phyloP scores from a whole-genome alignment of 2,888 invertebrate species.

The Metopia argyrocephala region DNA sequence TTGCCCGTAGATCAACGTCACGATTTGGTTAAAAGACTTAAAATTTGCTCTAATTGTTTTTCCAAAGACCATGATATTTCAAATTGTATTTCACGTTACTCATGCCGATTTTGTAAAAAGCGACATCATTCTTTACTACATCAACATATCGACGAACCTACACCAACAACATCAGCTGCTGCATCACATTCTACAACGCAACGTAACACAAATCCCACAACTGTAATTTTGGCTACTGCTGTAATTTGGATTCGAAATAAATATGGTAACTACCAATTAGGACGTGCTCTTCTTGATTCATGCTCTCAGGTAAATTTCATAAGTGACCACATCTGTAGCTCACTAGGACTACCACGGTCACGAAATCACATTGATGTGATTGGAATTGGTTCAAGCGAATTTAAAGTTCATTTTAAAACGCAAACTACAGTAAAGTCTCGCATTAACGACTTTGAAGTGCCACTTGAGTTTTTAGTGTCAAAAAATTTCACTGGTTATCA shows the following conservation, averaged over 20 bases:
- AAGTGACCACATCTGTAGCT: constrained; percentile 51
- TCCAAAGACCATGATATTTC: too few species aligned
- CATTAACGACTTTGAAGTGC: constrained; percentile 43
- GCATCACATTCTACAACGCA: not conserved
- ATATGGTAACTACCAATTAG: constrained; percentile 18
- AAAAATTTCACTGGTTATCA: constrained; percentile 38
- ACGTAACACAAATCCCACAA: not conserved
- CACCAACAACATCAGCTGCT: not conserved
- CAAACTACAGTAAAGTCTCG: constrained; percentile 43
- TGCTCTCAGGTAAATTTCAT: constrained; percentile 39
- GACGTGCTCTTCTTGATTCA: constrained; percentile 30
- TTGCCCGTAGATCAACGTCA: too few species aligned
- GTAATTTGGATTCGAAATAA: constrained; percentile 26
- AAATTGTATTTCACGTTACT: too few species aligned
- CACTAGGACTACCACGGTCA: constrained; percentile 29
- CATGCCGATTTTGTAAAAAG: too few species aligned
- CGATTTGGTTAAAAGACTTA: too few species aligned
- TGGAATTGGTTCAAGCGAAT: constrained; percentile 35
- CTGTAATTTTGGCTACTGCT: too few species aligned
- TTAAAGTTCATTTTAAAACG: constrained; percentile 18
- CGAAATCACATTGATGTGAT: constrained; percentile 41
- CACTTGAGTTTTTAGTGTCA: constrained; percentile 33
- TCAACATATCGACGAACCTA: too few species aligned
- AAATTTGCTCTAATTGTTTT: too few species aligned
- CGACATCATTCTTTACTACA: too few species aligned